phyloP scores from a whole-genome alignment of 2,113 vertebrate species.

The Toxotes jaculatrix region DNA sequence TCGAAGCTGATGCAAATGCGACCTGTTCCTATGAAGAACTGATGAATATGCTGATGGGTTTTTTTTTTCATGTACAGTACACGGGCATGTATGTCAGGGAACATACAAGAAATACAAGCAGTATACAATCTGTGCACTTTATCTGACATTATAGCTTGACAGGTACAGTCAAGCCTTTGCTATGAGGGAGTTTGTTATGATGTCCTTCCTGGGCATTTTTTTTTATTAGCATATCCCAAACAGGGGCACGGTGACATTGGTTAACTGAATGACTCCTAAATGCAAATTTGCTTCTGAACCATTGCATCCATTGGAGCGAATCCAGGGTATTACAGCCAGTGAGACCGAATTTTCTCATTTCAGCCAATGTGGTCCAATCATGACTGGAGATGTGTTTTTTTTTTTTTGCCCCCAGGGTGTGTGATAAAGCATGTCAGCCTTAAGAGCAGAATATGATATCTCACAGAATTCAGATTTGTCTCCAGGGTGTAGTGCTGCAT shows the following conservation, averaged over 20 bases:
- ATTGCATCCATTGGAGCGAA: background rate
- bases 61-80: slow-evolving; percentile 28
- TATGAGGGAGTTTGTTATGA: slow-evolving; percentile 4
- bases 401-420: background rate
- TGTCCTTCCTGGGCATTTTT: background rate
- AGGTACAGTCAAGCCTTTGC: background rate
- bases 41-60: slow-evolving; percentile 59
- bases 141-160: background rate
- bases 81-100: slow-evolving; percentile 11
- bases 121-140: background rate
- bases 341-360: slow-evolving; percentile 23
- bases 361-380: background rate
- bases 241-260: background rate
- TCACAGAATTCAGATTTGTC: slow-evolving; percentile 17
- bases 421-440: slow-evolving; percentile 9
- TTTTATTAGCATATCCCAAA: background rate
- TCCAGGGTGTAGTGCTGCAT: slow-evolving; percentile 18
- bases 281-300: background rate
- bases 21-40: slow-evolving; percentile 44
- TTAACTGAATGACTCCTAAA: background rate
- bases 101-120: background rate
- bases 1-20: slow-evolving; percentile 40
- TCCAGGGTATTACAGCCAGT: background rate
- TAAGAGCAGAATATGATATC: slow-evolving; percentile 16
- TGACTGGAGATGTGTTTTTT: background rate